Percentiles rank a stretch among this genome's conserved stretches.
These are phyloP conservation scores for Chelon auratus DNA, from an alignment of 2,797 vertebrate species.

Conservation along the genomic window DNA sequence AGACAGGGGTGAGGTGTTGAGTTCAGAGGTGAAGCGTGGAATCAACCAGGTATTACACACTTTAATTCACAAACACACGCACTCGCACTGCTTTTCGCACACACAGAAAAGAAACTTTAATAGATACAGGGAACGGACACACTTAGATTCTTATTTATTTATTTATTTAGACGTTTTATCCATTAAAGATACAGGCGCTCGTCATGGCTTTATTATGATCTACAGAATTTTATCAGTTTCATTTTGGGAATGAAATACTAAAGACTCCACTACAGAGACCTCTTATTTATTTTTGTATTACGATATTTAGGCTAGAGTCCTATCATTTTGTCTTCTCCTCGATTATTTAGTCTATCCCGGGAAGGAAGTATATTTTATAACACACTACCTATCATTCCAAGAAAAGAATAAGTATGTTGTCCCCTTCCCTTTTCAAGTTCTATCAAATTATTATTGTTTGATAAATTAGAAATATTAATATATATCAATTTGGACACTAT, in stretches of 20 bases:
- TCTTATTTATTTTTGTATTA: conserved; percentile 82
- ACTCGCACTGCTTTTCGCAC: conserved; percentile 60
- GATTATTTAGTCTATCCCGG: conserved; percentile 55
- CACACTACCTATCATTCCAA: conserved; percentile 64
- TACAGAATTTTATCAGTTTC: conserved; percentile 70
- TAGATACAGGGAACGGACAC: conserved; percentile 71
- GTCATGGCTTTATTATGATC: conserved; percentile 58
- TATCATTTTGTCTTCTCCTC: conserved; percentile 72
- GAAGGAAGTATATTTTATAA: conserved; percentile 70
- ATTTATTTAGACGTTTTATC: conserved; percentile 67
- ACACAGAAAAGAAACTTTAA: conserved; percentile 41
- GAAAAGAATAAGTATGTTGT: conserved; percentile 51
- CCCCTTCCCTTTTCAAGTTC: conserved; percentile 39
- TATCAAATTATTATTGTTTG: conserved; percentile 57
- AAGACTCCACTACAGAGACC: conserved; percentile 54
- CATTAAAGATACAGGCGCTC: conserved; percentile 44
- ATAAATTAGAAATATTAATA: conserved; percentile 58
- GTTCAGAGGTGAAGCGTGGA: conserved; percentile 60
- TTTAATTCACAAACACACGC: conserved; percentile 47
- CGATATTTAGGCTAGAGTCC: conserved; percentile 58
- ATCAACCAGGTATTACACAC: conserved; percentile 81
- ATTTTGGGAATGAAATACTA: conserved; percentile 60
- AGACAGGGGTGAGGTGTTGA: conserved; percentile 41
- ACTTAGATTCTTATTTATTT: conserved; percentile 51
- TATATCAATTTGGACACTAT: conserved; percentile 61